Percentiles rank a stretch among this genome's conserved stretches.
These are phyloP conservation scores for Enteromius paludinosus DNA, from an alignment of 2,797 vertebrate genomes.

Conservation along the genomic window DNA sequence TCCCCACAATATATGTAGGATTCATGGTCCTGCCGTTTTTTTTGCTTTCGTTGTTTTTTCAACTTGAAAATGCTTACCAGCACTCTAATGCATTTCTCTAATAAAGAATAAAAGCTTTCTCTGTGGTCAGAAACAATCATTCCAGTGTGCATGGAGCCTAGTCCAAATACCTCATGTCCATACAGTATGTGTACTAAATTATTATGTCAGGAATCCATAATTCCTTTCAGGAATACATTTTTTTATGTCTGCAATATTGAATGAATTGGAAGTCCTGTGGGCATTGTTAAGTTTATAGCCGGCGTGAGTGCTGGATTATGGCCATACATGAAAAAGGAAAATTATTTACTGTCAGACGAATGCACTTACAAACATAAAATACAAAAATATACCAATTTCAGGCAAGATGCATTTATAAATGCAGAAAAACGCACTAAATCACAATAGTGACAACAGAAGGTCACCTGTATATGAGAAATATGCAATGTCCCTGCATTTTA, in stretches of 20 bases:
- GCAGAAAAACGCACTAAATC: background rate
- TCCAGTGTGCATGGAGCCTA: conserved; percentile 1
- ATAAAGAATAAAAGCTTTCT: conserved; percentile 38
- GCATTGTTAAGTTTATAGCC: conserved; percentile 13
- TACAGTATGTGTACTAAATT: conserved; percentile 37
- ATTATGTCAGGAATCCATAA: conserved; percentile 31
- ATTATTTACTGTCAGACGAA: background rate
- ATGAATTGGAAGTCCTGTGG: conserved; percentile 1
- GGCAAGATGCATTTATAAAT: background rate
- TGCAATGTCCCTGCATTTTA: conserved; percentile 3
- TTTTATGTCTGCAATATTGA: conserved; percentile 25
- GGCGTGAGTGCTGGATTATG: background rate
- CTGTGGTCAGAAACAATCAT: conserved; percentile 18
- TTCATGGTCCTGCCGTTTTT: background rate
- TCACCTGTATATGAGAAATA: background rate
- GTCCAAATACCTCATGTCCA: background rate
- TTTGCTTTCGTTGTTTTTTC: background rate
- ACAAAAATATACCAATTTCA: background rate
- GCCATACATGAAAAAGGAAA: background rate
- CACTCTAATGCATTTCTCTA: conserved; percentile 10
- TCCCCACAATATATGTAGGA: background rate
- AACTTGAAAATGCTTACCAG: background rate
- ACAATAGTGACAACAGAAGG: background rate
- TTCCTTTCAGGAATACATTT: conserved; percentile 14
- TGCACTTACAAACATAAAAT: background rate